Conservation (phyloP, 2,797 vertebrate genomes). For the Basileuterus tristriatus region DNA sequence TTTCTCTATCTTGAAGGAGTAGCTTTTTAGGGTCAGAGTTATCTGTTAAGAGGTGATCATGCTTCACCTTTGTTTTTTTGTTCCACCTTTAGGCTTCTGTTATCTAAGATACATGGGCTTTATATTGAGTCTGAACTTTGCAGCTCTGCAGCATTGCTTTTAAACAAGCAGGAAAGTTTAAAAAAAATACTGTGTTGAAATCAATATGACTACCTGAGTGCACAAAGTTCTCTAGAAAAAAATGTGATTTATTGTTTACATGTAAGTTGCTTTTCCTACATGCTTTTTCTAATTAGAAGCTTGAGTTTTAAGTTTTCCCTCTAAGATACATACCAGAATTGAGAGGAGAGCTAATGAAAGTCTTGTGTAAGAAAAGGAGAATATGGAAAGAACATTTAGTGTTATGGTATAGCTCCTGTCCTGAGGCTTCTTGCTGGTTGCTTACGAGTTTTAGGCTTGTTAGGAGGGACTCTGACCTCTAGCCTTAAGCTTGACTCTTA, state of each 20-base stretch:
- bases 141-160: background rate
- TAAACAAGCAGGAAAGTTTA: background rate
- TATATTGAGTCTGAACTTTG: background rate
- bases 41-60: background rate
- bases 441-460: background rate
- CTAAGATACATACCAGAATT: background rate
- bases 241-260: background rate
- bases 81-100: background rate
- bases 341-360: background rate
- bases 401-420: background rate
- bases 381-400: no score
- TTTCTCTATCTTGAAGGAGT: background rate
- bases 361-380: background rate
- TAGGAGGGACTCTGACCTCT: background rate
- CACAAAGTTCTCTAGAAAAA: background rate
- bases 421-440: background rate
- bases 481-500: background rate
- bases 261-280: background rate
- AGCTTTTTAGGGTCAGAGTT: background rate
- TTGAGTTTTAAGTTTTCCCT: background rate
- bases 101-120: background rate
- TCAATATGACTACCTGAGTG: background rate
- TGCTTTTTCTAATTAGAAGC: background rate
- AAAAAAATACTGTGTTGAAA: background rate
- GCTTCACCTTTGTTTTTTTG: background rate